Percentiles rank a stretch among this genome's conserved stretches.
These are phyloP conservation scores for Crotophaga sulcirostris DNA, from an alignment of 2,113 vertebrate species.

Conservation along the genomic window DNA sequence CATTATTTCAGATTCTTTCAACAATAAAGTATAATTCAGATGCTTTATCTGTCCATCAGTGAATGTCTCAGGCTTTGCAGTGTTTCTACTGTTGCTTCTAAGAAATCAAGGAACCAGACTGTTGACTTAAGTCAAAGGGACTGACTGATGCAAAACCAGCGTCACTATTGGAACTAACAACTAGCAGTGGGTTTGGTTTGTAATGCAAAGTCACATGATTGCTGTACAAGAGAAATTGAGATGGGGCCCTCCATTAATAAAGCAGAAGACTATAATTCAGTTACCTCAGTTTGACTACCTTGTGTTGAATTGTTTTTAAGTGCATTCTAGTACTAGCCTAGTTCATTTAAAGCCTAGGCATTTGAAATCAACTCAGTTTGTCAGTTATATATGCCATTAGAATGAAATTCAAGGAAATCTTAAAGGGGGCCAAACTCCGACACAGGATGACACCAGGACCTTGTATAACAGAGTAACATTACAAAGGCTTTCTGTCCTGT, in stretches of 20 bases:
- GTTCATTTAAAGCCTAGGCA: background rate
- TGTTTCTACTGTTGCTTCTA: background rate
- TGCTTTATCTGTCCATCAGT: background rate
- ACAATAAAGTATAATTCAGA: background rate
- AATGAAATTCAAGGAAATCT: background rate
- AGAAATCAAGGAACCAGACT: background rate
- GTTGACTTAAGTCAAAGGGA: background rate
- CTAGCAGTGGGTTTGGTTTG: background rate
- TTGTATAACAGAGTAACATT: background rate
- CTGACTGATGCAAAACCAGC: background rate
- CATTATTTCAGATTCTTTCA: background rate
- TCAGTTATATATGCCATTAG: background rate
- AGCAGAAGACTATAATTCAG: background rate
- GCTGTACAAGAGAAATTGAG: background rate
- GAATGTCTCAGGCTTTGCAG: background rate
- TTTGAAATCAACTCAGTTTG: background rate
- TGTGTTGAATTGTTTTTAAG: background rate
- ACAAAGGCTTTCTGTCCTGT: fast-evolving
- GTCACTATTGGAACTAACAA: background rate
- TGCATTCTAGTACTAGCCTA: background rate
- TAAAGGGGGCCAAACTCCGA: background rate
- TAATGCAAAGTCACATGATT: background rate
- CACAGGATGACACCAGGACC: background rate
- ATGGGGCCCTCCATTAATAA: background rate
- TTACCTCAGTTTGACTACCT: background rate